These are phyloP conservation scores for Gyrodactylus salaris DNA, from an alignment of 1,140 invertebrate genomes.

Conservation along the genomic window DNA sequence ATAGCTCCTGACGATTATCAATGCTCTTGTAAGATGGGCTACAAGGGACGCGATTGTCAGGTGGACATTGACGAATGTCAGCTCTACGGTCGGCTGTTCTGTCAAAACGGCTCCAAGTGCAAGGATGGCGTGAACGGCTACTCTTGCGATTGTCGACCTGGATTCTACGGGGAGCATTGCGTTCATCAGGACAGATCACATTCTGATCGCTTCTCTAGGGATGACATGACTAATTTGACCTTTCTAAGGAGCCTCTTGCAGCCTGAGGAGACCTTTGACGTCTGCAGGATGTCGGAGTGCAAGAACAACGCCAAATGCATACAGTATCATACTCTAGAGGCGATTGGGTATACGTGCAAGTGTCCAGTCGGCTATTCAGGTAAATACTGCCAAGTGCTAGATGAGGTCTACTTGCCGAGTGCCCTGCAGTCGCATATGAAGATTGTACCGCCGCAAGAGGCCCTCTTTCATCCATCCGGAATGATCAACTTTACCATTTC, in stretches of 20 bases:
- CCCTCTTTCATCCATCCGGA: not conserved
- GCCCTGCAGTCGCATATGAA: not conserved
- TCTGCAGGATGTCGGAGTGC: not conserved
- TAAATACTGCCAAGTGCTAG: not conserved
- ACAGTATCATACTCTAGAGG: not conserved
- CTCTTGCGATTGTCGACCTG: not conserved
- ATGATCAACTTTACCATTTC: not conserved
- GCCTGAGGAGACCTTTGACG: not conserved
- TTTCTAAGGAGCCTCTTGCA: not conserved
- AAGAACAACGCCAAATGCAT: not conserved
- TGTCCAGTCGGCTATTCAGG: not conserved
- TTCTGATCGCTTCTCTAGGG: not conserved
- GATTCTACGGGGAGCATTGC: not conserved
- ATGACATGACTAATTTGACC: not conserved
- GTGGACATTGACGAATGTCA: not conserved
- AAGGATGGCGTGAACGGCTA: not conserved
- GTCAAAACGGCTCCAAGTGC: not conserved
- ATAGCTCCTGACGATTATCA: not conserved
- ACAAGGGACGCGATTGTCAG: conserved; percentile 33
- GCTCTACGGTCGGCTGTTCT: not conserved
- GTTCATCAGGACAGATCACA: not conserved
- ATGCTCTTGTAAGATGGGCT: conserved; percentile 28
- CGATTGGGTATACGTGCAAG: not conserved
- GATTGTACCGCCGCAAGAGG: not conserved
- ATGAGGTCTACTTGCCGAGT: not conserved